phyloP scores from a whole-genome alignment of 2,888 invertebrate species.

The Taenaris catops region DNA sequence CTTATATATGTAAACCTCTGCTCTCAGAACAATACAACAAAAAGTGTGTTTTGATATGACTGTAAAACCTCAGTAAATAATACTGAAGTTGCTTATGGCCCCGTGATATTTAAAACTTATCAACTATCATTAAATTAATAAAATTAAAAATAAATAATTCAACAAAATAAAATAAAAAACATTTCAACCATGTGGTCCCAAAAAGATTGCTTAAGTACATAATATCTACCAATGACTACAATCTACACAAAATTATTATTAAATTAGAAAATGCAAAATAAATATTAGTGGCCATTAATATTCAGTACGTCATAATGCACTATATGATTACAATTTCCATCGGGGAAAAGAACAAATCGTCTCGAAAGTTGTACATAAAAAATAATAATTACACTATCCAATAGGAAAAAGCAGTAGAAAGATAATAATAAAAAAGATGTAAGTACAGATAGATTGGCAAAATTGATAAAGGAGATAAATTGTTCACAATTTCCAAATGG shows the following conservation, averaged over 20 bases:
- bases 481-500: no score
- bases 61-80: slow-evolving; percentile 2
- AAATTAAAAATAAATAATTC: slow-evolving; percentile 8
- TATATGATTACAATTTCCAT: no score
- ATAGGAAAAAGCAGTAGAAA: no score
- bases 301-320: no score
- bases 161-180: slow-evolving; percentile 6
- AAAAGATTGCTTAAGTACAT: slow-evolving; percentile 4
- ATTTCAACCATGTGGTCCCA: slow-evolving; percentile 7
- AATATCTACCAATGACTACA: not conserved
- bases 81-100: slow-evolving; percentile 9
- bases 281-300: no score
- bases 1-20: not conserved
- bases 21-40: not conserved
- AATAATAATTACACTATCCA: no score
- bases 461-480: no score
- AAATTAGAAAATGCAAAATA: no score
- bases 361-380: no score
- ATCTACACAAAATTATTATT: no score
- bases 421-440: no score
- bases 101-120: slow-evolving; percentile 8
- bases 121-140: slow-evolving; percentile 5
- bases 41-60: slow-evolving; percentile 4
- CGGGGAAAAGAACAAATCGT: not conserved
- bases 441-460: no score